Percentiles rank a stretch among this genome's conserved stretches.
These are phyloP conservation scores for Chironomus tepperi DNA, from an alignment of 1,140 invertebrate genomes.

Conservation along the genomic window DNA sequence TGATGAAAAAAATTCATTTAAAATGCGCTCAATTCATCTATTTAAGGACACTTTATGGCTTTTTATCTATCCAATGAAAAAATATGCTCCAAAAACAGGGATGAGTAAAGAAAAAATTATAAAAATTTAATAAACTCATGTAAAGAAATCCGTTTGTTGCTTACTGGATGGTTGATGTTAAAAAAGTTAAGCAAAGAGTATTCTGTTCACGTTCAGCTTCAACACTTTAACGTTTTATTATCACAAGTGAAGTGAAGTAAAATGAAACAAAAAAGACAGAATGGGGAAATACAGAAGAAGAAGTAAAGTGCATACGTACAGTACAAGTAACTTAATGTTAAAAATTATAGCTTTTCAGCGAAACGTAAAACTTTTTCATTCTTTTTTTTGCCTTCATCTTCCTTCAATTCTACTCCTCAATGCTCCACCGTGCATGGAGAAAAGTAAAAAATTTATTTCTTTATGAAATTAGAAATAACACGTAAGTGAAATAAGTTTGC, in stretches of 20 bases:
- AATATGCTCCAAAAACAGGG: too few species aligned
- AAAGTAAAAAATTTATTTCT: slow-evolving; percentile 3
- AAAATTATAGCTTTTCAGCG: background rate
- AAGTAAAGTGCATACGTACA: background rate
- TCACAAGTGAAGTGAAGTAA: background rate
- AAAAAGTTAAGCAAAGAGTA: background rate
- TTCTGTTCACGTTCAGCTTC: slow-evolving; percentile 12
- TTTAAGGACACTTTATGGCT: too few species aligned
- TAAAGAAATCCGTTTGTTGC: slow-evolving; percentile 3
- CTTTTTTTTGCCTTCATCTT: background rate
- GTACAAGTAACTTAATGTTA: background rate
- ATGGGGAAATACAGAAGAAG: too few species aligned
- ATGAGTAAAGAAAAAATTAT: background rate
- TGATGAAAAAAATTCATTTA: too few species aligned
- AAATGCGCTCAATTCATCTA: too few species aligned
- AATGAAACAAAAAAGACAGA: background rate
- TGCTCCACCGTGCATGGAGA: background rate
- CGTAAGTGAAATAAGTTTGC: background rate
- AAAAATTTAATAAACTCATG: background rate
- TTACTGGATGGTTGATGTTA: background rate
- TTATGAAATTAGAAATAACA: slow-evolving; percentile 9
- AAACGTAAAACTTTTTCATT: slow-evolving; percentile 8
- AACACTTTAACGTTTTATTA: slow-evolving; percentile 14
- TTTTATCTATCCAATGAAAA: too few species aligned
- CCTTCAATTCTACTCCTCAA: background rate